Evolutionary conservation across 2,113 vertebrate species (phyloP), one percentile per base, ranked within the genome.

Genomic region (Panthera leo): DNA sequence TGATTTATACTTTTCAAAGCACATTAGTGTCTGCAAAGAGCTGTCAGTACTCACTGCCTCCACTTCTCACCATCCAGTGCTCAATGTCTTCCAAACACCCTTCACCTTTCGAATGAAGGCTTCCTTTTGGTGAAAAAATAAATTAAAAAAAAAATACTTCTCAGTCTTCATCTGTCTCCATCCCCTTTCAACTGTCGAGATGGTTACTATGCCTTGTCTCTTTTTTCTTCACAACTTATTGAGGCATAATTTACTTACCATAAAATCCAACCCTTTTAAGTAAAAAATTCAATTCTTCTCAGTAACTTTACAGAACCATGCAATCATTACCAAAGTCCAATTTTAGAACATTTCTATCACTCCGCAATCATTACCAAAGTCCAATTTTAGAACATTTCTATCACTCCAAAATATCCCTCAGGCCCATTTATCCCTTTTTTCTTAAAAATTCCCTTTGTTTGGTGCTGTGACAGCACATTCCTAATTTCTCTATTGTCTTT

Each of bases 381-480:
- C 68, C 45, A 93, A 63, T 63, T 94, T 73, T 67, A 95, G 29
- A 85, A 76, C 36, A 92, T 73, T 93, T 93, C 85, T n/a, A 70
- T 58, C n/a, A 65, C 84, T 65, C 94, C 45, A 93, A 95, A 93
- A 82, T 82, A 85, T 25, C 10, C 13, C 19, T 68, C 51, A n/a
- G 31, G 42, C 25, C 85, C 70, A 85, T 70, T 92, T 53, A 71
- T 45, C 45, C 16, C 31, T 91, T 18, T 79, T 85, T 88, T 42
- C 75, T 80, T 70, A 31, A 94, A 88, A 51, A 51, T 0, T 51
- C 7, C 63, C 27, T 76, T 65, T 70, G n/a, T 23, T 84, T 96
- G 31, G 31, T 85, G 48, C 65, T 73, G 12, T 80, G 55, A 68
- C 70, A 48, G 14, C 16, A 90, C 11, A 45, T 5, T 83, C 67